Evolutionary conservation across 2,888 invertebrate genomes (phyloP), one percentile per base, ranked within the genome.

Genomic region (Seira sanloemensis): DNA sequence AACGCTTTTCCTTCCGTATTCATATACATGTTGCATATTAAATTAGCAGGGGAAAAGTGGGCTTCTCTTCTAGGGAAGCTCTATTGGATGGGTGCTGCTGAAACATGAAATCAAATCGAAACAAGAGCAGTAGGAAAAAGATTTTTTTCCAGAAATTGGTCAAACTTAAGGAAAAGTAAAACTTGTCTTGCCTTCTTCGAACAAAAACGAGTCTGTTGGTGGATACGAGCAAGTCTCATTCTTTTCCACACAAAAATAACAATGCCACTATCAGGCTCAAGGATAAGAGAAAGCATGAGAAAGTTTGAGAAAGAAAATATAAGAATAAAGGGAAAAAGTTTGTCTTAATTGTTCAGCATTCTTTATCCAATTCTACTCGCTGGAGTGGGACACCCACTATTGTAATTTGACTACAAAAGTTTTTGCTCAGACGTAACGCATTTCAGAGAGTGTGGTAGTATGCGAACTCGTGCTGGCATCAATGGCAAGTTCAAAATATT

Each of bases 11-110:
- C 62, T 26, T 65, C 21, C 12, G 67, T 5, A 67, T 76, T 76
- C 24, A 46, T 78, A 78, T 58, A 54, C 71, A 77, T 25, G 76
- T 37, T 72, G 78, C 78, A 78, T 78, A 78, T 65, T 78, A 78
- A 78, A 78, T 78, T 65, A 67, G 24, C 25, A 24, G 25, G 25
- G 19, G 23, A 7, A 12, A 37, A 5, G 69, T 69, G 21, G 9
- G 37, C 7, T 37, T 37, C 12, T 37, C 12, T 37, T 37, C 12
- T 37, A 37, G 37, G 12, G 37, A 37, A 37, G n/a, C 37, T 9
- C 7, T 37, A 37, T 37, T 37, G 37, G 12, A 37, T n/a, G n/a
- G n/a, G 12, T 37, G 37, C 37, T 9, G 37, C n/a, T 5, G 37
- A 37, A 37, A 37, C 37, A 12, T 37, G 12, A 12, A 37, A 37